Evolutionary conservation across 2,113 vertebrate genomes (phyloP).

Genomic region (Baryphthengus martii): DNA sequence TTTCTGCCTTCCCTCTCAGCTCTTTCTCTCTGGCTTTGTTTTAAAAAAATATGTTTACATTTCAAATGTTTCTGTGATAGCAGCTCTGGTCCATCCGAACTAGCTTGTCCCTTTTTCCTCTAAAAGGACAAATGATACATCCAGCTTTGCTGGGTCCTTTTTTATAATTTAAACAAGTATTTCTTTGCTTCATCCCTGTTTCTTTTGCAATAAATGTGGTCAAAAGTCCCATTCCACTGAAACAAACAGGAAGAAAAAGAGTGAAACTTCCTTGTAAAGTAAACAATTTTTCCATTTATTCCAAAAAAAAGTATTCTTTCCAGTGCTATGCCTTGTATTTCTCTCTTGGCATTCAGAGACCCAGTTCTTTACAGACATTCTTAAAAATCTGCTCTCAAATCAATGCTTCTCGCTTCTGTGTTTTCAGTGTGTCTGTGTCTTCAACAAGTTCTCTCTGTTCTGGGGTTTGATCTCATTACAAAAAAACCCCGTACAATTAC

Average conservation of each 20-base stretch:
- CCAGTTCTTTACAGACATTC: not conserved
- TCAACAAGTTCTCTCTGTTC: not conserved
- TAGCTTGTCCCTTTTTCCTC: not conserved
- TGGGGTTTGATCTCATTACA: not conserved
- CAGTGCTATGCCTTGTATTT: not conserved
- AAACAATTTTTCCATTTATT: not conserved
- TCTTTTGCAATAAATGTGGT: not conserved
- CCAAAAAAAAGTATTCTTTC: not conserved
- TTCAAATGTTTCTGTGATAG: not conserved
- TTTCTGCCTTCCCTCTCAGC: not conserved
- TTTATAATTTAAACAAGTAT: not conserved
- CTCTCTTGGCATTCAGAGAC: not conserved
- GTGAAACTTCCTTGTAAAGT: not conserved
- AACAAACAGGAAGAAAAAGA: not conserved
- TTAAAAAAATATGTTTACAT: not conserved
- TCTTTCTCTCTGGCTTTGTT: not conserved
- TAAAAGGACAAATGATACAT: not conserved
- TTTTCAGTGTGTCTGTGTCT: not conserved
- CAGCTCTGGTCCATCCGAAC: not conserved
- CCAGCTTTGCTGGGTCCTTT: not conserved
- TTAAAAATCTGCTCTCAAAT: not conserved
- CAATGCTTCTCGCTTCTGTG: not conserved
- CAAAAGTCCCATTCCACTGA: not conserved
- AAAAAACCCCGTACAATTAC: not conserved
- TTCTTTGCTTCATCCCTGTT: not conserved